Conservation (phyloP, 2,888 invertebrate genomes). For the Odontocerum albicorne region DNA sequence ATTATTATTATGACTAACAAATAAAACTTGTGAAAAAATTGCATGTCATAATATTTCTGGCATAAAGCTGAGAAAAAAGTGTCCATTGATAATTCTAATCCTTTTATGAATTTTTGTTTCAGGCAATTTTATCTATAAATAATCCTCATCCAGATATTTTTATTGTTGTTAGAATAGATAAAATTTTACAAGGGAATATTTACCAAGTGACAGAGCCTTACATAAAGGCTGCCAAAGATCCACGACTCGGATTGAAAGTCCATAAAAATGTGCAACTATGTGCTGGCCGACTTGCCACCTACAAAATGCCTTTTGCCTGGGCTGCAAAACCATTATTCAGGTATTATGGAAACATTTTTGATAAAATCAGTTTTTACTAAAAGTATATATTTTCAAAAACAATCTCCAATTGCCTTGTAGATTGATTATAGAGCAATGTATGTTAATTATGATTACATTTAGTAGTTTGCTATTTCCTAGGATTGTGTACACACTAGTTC, state of each 20-base stretch:
- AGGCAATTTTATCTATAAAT: conserved; percentile 87
- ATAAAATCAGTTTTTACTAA: too few relatives aligned
- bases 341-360: too few relatives aligned
- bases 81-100: too few relatives aligned
- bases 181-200: conserved; percentile 88
- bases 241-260: conserved; percentile 75
- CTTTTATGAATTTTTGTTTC: conserved; percentile 39
- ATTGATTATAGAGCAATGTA: too few relatives aligned
- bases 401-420: too few relatives aligned
- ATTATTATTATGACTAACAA: too few relatives aligned
- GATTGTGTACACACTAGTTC: too few relatives aligned
- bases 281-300: conserved; percentile 82
- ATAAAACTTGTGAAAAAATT: too few relatives aligned
- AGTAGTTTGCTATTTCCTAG: too few relatives aligned
- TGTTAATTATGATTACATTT: too few relatives aligned
- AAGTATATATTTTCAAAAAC: too few relatives aligned
- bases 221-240: conserved; percentile 77
- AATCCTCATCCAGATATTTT: conserved; percentile 90
- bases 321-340: conserved; percentile 85
- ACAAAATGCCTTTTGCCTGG: conserved; percentile 98
- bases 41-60: too few relatives aligned
- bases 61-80: neutral
- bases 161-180: conserved; percentile 90
- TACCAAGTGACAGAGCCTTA: conserved; percentile 86
- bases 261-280: conserved; percentile 79